phyloP scores from a whole-genome alignment of 2,888 invertebrate genomes.

The Dynastes maya region DNA sequence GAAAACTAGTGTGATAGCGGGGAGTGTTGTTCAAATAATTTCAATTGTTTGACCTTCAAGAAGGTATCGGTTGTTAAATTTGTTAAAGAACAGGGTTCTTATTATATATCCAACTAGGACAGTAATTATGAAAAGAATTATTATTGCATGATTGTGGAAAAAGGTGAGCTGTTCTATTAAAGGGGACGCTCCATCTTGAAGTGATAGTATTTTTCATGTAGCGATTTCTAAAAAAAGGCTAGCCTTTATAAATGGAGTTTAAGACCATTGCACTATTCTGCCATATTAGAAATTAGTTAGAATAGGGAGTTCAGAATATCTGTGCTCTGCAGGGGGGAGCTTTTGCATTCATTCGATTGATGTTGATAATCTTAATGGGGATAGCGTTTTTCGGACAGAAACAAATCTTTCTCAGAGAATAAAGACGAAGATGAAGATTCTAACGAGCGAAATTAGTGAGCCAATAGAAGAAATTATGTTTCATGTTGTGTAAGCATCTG shows the following conservation, averaged over 20 bases:
- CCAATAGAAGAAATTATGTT: constrained; percentile 81
- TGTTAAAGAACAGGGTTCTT: constrained; percentile 74
- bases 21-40: constrained; percentile 78
- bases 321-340: constrained; percentile 75
- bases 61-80: constrained; percentile 74
- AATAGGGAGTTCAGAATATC: constrained; percentile 75
- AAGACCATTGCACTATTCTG: constrained; percentile 78
- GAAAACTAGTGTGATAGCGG: constrained; percentile 76
- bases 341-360: constrained; percentile 78
- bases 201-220: constrained; percentile 74
- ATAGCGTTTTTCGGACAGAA: constrained; percentile 72
- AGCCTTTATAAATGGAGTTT: constrained; percentile 78
- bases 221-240: constrained; percentile 77
- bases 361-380: constrained; percentile 71
- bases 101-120: constrained; percentile 75
- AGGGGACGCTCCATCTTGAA: constrained; percentile 77
- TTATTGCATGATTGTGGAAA: constrained; percentile 77
- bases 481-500: constrained; percentile 78
- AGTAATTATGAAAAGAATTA: constrained; percentile 77
- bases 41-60: constrained; percentile 77
- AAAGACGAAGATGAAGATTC: constrained; percentile 75
- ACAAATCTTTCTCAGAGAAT: constrained; percentile 77
- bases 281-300: constrained; percentile 77
- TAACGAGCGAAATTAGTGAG: constrained; percentile 76
- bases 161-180: constrained; percentile 79